Conservation (phyloP, 2,888 invertebrate species). For the Fissipunctia ypsillon region DNA sequence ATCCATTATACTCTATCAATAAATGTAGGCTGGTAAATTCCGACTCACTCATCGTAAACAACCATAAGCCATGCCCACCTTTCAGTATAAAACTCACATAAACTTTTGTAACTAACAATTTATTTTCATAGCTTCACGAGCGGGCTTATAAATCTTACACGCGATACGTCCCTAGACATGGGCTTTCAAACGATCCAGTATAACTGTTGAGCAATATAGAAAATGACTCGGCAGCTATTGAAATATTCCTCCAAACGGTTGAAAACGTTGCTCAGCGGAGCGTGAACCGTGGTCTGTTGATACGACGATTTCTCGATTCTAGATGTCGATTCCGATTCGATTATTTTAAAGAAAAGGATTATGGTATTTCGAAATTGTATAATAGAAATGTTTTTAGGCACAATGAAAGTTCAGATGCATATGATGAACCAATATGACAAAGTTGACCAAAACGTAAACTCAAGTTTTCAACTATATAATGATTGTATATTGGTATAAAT, state of each 20-base stretch:
- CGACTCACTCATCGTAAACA: conserved; percentile 36
- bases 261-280: conserved; percentile 46
- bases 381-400: background rate
- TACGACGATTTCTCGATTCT: conserved; percentile 49
- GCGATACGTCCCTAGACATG: conserved; percentile 55
- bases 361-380: background rate
- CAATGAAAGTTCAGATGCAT: background rate
- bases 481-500: background rate
- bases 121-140: conserved; percentile 54
- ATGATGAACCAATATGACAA: background rate
- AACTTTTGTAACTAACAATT: conserved; percentile 45
- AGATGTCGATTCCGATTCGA: conserved; percentile 35
- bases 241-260: conserved; percentile 60
- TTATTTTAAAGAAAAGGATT: conserved; percentile 39
- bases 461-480: background rate
- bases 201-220: conserved; percentile 61
- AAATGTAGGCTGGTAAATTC: conserved; percentile 20
- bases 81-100: conserved; percentile 44
- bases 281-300: conserved; percentile 42
- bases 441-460: background rate
- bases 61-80: conserved; percentile 28
- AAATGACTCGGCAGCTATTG: conserved; percentile 62
- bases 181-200: conserved; percentile 53
- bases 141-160: conserved; percentile 58
- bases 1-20: conserved; percentile 13